A percentile compares a stretch with the other conserved stretches of the same genome.
These are phyloP conservation scores for Nephila pilipes DNA, from an alignment of 1,140 invertebrate species.

Conservation along the genomic window DNA sequence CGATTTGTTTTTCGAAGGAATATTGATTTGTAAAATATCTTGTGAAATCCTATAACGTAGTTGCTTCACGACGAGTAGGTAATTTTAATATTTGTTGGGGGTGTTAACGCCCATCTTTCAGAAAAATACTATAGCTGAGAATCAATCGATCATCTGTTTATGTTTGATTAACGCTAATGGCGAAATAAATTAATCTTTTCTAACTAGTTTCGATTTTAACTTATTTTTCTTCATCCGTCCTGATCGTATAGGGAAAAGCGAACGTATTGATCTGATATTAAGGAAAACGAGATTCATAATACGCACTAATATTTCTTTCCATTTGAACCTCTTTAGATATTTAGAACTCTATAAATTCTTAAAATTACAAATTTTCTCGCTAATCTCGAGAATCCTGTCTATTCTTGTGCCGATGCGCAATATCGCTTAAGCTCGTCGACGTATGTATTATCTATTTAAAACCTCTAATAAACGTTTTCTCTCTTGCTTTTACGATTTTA, in stretches of 20 bases:
- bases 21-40: too few species aligned
- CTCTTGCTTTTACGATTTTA: neutral
- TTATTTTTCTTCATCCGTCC: neutral
- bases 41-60: too few species aligned
- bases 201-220: neutral
- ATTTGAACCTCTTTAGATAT: too few species aligned
- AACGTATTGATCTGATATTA: neutral
- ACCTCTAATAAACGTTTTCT: neutral
- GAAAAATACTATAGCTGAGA: neutral
- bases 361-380: too few species aligned
- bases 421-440: neutral
- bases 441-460: neutral
- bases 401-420: neutral
- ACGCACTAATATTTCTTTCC: neutral
- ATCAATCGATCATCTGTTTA: too few species aligned
- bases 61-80: too few species aligned
- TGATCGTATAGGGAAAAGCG: neutral
- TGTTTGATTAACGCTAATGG: too few species aligned
- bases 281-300: neutral
- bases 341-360: too few species aligned
- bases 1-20: neutral
- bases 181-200: neutral
- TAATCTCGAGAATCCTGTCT: neutral
- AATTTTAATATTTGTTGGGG: conserved; percentile 24
- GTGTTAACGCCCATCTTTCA: conserved; percentile 65